Evolutionary conservation across 2,888 invertebrate genomes (phyloP).

Genomic region (Germaria angustata): DNA sequence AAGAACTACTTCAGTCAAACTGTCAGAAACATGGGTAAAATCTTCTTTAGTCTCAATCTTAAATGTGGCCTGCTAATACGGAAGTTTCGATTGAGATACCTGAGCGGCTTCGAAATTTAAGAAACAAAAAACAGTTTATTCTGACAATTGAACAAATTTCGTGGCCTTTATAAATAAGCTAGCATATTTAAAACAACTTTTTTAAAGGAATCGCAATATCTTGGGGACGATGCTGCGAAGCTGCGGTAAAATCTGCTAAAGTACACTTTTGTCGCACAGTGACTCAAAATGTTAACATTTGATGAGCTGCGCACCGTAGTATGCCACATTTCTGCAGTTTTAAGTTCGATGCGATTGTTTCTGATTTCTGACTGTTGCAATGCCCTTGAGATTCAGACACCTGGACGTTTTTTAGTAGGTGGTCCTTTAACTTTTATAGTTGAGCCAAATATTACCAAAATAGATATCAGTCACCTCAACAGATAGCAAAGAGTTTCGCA

Average conservation of each 20-base stretch:
- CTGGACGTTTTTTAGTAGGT: slow-evolving; percentile 6
- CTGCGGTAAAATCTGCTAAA: background rate
- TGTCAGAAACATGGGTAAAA: too few relatives aligned
- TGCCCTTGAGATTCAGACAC: background rate
- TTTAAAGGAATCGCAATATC: slow-evolving; percentile 48
- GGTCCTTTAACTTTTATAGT: background rate
- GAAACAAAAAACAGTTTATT: too few relatives aligned
- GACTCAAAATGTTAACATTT: slow-evolving; percentile 21
- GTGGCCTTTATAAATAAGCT: too few relatives aligned
- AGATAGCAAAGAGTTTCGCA: slow-evolving; percentile 19
- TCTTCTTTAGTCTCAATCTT: too few relatives aligned
- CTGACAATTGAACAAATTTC: too few relatives aligned
- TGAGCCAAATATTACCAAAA: background rate
- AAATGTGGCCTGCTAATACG: too few relatives aligned
- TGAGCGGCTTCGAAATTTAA: too few relatives aligned
- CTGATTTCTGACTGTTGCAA: slow-evolving; percentile 4
- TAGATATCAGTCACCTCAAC: too few relatives aligned
- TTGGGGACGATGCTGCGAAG: slow-evolving; percentile 57
- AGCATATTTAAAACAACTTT: too few relatives aligned
- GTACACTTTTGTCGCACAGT: slow-evolving; percentile 51
- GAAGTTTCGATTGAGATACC: too few relatives aligned
- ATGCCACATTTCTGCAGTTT: slow-evolving; percentile 57
- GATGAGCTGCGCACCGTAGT: slow-evolving; percentile 57
- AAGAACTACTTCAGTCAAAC: too few relatives aligned
- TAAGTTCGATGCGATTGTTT: slow-evolving; percentile 51